Percentiles rank a stretch among this genome's conserved stretches.
Conservation (phyloP, 2,888 invertebrate genomes). For the Mythimna albipuncta region DNA sequence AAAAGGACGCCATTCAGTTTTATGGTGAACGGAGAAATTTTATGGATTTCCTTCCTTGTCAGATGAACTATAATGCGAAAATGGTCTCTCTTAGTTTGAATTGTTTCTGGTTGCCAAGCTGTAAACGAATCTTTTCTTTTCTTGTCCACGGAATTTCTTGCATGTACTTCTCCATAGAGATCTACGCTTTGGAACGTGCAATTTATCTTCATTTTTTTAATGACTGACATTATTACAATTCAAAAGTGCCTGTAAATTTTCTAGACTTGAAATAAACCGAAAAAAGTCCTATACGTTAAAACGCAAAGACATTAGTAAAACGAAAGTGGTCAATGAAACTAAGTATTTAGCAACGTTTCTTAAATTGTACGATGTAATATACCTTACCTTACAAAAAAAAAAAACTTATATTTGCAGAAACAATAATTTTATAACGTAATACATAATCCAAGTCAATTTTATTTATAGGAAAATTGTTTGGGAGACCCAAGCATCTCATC, state of each 20-base stretch:
- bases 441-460: background rate
- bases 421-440: background rate
- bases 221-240: too few relatives aligned
- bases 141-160: too few relatives aligned
- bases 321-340: too few relatives aligned
- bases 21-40: slow-evolving; percentile 23
- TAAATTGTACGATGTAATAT: too few relatives aligned
- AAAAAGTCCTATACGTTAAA: too few relatives aligned
- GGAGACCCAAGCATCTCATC: slow-evolving; percentile 14
- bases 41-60: slow-evolving; percentile 1
- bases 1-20: slow-evolving; percentile 38
- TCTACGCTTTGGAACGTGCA: too few relatives aligned
- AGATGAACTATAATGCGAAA: background rate
- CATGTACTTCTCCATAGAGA: too few relatives aligned
- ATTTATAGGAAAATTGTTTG: background rate
- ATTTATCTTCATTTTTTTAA: too few relatives aligned
- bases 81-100: background rate
- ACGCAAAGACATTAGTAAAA: too few relatives aligned
- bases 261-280: too few relatives aligned
- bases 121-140: background rate
- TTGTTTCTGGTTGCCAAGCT: slow-evolving; percentile 3
- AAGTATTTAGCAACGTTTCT: too few relatives aligned
- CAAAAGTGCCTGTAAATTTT: too few relatives aligned
- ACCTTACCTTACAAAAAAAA: background rate
- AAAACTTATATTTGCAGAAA: background rate